Percentiles rank a stretch among this genome's conserved stretches.
phyloP scores from a whole-genome alignment of 2,113 vertebrate species.

The Sapajus apella region DNA sequence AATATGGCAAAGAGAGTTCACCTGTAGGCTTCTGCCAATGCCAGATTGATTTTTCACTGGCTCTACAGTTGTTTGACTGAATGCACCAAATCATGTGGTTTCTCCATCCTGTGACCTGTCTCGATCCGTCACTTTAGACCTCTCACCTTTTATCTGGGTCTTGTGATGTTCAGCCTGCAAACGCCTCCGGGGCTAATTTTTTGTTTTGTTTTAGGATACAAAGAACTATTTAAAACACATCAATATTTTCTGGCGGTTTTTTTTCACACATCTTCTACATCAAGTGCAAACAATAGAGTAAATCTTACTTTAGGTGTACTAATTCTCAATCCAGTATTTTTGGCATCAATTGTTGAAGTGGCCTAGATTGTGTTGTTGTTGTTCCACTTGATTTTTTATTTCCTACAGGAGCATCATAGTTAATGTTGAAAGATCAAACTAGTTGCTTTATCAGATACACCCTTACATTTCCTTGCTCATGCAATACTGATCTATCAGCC shows the following conservation, averaged over 20 bases:
- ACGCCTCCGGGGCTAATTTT: not conserved
- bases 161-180: not conserved
- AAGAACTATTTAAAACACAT: not conserved
- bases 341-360: not conserved
- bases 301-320: not conserved
- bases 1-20: not conserved
- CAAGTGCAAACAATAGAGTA: not conserved
- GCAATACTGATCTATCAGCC: not conserved
- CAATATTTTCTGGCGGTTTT: not conserved
- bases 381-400: not conserved
- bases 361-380: not conserved
- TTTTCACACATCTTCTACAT: not conserved
- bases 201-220: not conserved
- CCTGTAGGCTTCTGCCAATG: not conserved
- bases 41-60: not conserved
- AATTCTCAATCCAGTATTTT: not conserved
- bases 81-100: not conserved
- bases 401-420: not conserved
- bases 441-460: not conserved
- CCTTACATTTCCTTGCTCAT: not conserved
- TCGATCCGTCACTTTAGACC: not conserved
- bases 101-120: not conserved
- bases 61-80: not conserved
- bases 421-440: not conserved
- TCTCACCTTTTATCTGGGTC: not conserved